Percentiles rank a stretch among this genome's conserved stretches.
These are phyloP conservation scores for Zophobas morio DNA, from an alignment of 1,140 invertebrate genomes.

Conservation along the genomic window DNA sequence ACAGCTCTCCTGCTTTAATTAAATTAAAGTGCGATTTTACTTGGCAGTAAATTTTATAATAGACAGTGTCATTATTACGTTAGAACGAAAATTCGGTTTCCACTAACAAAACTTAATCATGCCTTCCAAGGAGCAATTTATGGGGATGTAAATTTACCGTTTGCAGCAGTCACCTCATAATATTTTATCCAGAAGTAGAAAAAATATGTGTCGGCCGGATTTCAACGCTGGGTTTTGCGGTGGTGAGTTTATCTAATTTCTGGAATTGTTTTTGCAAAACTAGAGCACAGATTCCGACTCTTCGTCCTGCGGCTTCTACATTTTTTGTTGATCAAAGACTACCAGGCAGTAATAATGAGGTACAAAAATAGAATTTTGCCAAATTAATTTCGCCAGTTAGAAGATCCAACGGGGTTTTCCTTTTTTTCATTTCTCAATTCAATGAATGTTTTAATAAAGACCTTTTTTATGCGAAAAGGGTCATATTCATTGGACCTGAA, in stretches of 20 bases:
- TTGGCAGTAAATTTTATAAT: background rate
- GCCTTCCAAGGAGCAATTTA: slow-evolving; percentile 5
- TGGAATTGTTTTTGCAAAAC: background rate
- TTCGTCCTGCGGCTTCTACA: too few species aligned
- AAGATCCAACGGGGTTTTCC: background rate
- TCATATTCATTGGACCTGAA: background rate
- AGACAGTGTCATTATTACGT: background rate
- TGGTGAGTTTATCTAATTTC: background rate
- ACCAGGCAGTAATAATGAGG: background rate
- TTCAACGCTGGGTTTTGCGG: background rate
- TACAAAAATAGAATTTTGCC: slow-evolving; percentile 1
- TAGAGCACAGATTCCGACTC: too few species aligned
- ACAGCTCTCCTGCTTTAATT: background rate
- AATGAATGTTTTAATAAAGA: slow-evolving; percentile 17
- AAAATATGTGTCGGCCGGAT: slow-evolving; percentile 5
- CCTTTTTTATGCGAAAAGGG: background rate
- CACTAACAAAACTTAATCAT: slow-evolving; percentile 1
- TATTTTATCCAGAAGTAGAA: background rate
- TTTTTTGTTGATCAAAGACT: too few species aligned
- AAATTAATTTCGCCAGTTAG: background rate
- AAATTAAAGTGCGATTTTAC: slow-evolving; percentile 1
- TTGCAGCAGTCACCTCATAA: background rate
- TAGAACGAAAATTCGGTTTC: background rate
- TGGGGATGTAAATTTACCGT: slow-evolving; percentile 1
- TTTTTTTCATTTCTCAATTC: background rate